Evolutionary conservation across 2,888 invertebrate species (phyloP).

Genomic region (Heliconius charithonia): DNA sequence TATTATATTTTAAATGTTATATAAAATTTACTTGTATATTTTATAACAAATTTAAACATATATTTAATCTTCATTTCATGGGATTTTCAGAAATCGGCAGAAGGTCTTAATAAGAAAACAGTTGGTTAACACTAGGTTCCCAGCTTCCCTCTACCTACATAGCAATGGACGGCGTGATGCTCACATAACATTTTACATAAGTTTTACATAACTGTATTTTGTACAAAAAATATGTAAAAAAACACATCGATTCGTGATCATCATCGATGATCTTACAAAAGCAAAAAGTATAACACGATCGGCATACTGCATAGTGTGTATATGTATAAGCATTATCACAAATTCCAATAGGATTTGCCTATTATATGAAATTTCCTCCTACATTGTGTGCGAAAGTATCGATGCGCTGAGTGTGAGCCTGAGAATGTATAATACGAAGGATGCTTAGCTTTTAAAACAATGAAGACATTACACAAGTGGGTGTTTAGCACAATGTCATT

Average conservation of each 20-base stretch:
- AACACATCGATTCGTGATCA: too few species aligned
- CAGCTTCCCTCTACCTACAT: too few species aligned
- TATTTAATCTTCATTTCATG: too few species aligned
- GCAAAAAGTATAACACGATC: background rate
- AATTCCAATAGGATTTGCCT: slow-evolving; percentile 11
- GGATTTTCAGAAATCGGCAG: too few species aligned
- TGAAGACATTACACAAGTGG: slow-evolving; percentile 59
- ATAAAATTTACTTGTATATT: too few species aligned
- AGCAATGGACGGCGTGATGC: too few species aligned
- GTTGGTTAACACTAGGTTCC: too few species aligned
- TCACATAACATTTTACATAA: background rate
- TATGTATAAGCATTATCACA: background rate
- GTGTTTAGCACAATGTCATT: slow-evolving; percentile 67
- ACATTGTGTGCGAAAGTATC: slow-evolving; percentile 16
- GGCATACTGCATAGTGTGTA: background rate
- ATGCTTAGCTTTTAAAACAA: slow-evolving; percentile 70
- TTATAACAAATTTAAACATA: too few species aligned
- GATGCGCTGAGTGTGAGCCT: slow-evolving; percentile 24
- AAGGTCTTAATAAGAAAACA: too few species aligned
- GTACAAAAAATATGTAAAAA: background rate
- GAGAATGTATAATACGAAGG: slow-evolving; percentile 48
- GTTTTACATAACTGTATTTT: background rate
- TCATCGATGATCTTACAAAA: background rate
- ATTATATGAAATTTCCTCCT: slow-evolving; percentile 4
- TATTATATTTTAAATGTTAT: too few species aligned